phyloP scores from a whole-genome alignment of 2,888 invertebrate genomes.

The Pyrochroa serraticornis region DNA sequence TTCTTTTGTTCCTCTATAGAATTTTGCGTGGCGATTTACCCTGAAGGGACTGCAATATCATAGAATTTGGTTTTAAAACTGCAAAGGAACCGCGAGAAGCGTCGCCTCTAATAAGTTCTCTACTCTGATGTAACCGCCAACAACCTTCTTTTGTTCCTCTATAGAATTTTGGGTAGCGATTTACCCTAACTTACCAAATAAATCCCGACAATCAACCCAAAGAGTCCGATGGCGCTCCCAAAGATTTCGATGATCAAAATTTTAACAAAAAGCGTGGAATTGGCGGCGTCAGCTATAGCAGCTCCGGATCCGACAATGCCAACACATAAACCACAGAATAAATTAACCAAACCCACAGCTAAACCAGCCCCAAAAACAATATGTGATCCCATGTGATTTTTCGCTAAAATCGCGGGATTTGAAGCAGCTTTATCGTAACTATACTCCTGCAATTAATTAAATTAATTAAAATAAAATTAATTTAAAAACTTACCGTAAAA shows the following conservation, averaged over 20 bases:
- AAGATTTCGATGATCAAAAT: conserved; percentile 99
- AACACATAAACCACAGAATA: conserved; percentile 94
- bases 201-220: conserved; percentile 97
- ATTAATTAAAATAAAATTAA: background rate
- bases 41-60: too few relatives aligned
- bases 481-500: conserved; percentile 61
- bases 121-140: too few relatives aligned
- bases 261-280: conserved; percentile 95
- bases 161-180: too few relatives aligned
- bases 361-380: conserved; percentile 95
- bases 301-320: conserved; percentile 98
- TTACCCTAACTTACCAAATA: conserved; percentile 68
- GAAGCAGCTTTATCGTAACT: conserved; percentile 8
- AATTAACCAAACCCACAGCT: conserved; percentile 92
- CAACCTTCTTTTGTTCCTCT: too few relatives aligned
- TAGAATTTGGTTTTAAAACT: too few relatives aligned
- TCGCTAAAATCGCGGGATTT: conserved; percentile 56
- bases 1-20: too few relatives aligned
- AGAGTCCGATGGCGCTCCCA: conserved; percentile 97
- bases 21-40: too few relatives aligned
- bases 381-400: conserved; percentile 84
- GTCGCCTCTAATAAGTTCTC: too few relatives aligned
- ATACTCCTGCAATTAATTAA: conserved; percentile 22
- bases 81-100: too few relatives aligned
- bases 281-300: conserved; percentile 98